Evolutionary conservation across 2,888 invertebrate genomes (phyloP).

Genomic region (Leptinotarsa rubiginosa): DNA sequence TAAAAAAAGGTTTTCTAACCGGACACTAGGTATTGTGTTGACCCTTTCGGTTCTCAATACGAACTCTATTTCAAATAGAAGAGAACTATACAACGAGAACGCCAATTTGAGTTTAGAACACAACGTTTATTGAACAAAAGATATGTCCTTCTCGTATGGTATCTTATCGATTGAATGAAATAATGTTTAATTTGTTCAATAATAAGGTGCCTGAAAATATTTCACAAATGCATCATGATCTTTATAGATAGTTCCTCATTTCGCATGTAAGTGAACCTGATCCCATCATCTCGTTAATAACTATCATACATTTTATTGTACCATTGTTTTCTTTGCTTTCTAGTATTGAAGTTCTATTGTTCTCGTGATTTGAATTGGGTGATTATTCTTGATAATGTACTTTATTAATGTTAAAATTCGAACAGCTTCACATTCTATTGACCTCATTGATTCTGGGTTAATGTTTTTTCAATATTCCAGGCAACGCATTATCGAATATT

Average conservation of each 20-base stretch:
- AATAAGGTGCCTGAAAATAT: not conserved
- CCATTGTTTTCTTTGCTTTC: constrained; percentile 9
- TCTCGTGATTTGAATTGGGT: constrained; percentile 1
- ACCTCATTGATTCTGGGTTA: not conserved
- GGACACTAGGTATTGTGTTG: too few species aligned
- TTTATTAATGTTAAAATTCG: not conserved
- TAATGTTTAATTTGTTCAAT: not conserved
- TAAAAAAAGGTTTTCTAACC: too few species aligned
- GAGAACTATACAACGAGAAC: too few species aligned
- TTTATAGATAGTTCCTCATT: not conserved
- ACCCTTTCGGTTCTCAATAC: too few species aligned
- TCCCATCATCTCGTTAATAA: constrained; percentile 1
- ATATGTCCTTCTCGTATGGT: too few species aligned
- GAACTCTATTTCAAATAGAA: too few species aligned
- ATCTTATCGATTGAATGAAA: not conserved
- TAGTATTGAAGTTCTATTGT: constrained; percentile 7
- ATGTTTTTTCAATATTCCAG: not conserved
- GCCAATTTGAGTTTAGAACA: too few species aligned
- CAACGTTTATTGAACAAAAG: too few species aligned
- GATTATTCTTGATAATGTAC: not conserved
- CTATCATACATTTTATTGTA: constrained; percentile 12
- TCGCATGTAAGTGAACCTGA: not conserved
- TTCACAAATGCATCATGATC: not conserved
- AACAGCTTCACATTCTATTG: not conserved
- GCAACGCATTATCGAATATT: not conserved